Conservation (phyloP, 2,113 vertebrate species). For the Austrofundulus limnaeus region DNA sequence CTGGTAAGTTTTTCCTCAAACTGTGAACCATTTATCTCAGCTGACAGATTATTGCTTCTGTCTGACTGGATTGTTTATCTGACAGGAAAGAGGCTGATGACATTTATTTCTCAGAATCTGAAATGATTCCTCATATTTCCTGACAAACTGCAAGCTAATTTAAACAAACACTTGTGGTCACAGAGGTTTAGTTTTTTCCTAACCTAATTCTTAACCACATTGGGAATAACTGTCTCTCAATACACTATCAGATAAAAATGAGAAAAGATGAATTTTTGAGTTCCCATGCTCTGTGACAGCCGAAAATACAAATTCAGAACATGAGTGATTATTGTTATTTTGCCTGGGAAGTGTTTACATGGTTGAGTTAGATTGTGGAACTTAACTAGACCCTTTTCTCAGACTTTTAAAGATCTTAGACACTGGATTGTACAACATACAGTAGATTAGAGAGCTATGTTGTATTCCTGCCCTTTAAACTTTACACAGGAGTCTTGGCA, state of each 20-base stretch:
- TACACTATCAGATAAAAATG: conserved; percentile 1
- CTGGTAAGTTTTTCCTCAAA: background rate
- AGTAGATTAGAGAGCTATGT: background rate
- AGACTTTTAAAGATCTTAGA: background rate
- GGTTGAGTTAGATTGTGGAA: background rate
- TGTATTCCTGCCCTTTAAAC: background rate
- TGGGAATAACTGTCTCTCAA: background rate
- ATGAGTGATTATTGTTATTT: conserved; percentile 24
- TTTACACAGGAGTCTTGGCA: background rate
- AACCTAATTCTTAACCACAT: background rate
- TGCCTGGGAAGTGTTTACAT: conserved; percentile 20
- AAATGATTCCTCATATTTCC: conserved; percentile 20
- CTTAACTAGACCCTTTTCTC: background rate
- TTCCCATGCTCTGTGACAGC: conserved; percentile 31
- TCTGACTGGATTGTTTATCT: background rate
- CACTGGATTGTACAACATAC: conserved; percentile 1
- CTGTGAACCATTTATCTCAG: background rate
- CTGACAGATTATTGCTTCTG: conserved; percentile 4
- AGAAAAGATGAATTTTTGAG: conserved; percentile 3
- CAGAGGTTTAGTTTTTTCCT: background rate
- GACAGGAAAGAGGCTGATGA: background rate
- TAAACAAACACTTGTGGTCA: conserved; percentile 12
- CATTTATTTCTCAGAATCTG: conserved; percentile 7
- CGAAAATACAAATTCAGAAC: background rate
- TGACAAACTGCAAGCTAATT: conserved; percentile 1